Evolutionary conservation across 2,113 vertebrate species (phyloP).

Genomic region (Lampris incognitus): DNA sequence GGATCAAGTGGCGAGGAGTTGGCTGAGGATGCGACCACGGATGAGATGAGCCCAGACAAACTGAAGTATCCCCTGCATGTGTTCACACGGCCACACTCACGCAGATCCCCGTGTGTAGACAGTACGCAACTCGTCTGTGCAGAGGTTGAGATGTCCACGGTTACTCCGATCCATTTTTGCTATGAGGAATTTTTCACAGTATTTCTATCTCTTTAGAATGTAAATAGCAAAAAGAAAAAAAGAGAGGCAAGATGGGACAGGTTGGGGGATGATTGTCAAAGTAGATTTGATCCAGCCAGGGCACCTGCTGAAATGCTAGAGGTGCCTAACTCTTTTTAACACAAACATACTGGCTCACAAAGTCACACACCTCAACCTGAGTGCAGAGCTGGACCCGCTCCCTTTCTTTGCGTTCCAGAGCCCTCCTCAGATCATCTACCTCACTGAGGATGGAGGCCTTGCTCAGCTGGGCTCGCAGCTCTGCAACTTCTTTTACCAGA

Average conservation of each 20-base stretch:
- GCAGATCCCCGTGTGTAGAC: not conserved
- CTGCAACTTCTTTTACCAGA: constrained; percentile 87
- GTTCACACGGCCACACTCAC: not conserved
- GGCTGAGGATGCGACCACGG: constrained; percentile 31
- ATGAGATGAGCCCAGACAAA: constrained; percentile 39
- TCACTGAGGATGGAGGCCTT: constrained; percentile 81
- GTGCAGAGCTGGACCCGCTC: constrained; percentile 85
- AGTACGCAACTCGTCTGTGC: no score
- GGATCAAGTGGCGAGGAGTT: constrained; percentile 45
- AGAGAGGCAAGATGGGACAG: no score
- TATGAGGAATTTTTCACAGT: no score
- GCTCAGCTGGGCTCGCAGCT: constrained; percentile 84
- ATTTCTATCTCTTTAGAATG: no score
- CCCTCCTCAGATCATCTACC: constrained; percentile 86
- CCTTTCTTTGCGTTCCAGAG: constrained; percentile 86
- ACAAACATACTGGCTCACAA: not conserved
- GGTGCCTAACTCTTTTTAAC: not conserved
- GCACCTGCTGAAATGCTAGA: not conserved
- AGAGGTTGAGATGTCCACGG: no score
- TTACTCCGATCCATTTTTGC: no score
- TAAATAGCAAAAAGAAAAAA: no score
- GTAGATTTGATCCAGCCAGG: no score
- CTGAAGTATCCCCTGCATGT: constrained; percentile 31
- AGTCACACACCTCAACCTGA: constrained; percentile 85
- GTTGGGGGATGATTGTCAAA: no score